Percentiles rank a stretch among this genome's conserved stretches.
Conservation (phyloP, 2,888 invertebrate species). For the Cephus pygmeus region DNA sequence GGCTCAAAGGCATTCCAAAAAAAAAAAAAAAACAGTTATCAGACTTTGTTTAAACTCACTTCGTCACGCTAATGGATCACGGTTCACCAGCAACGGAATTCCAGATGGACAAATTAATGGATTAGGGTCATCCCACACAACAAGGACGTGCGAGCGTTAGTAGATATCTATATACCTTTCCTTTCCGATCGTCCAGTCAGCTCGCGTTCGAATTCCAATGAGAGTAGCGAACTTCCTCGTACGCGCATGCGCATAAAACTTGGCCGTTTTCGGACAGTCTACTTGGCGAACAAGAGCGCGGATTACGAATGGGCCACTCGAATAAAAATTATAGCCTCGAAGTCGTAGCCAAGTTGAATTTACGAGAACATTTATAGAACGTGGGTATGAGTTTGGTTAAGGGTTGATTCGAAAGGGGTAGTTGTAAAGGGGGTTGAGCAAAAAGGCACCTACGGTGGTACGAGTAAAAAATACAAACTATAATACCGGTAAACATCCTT, state of each 20-base stretch:
- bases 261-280: background rate
- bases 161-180: background rate
- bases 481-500: background rate
- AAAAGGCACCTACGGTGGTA: background rate
- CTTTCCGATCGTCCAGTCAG: background rate
- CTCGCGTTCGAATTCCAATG: background rate
- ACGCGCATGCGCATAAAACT: background rate
- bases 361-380: background rate
- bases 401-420: background rate
- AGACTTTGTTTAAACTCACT: background rate
- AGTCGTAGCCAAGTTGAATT: background rate
- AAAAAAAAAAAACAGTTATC: background rate
- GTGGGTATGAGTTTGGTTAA: background rate
- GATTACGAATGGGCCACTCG: background rate
- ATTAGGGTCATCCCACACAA: background rate
- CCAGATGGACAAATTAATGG: background rate
- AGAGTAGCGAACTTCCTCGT: background rate
- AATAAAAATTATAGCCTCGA: background rate
- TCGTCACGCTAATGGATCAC: background rate
- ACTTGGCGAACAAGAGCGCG: background rate
- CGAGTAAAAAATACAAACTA: background rate
- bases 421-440: background rate
- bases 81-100: background rate
- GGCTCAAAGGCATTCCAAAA: background rate
- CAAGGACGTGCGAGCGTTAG: background rate